Evolutionary conservation across 2,113 vertebrate species (phyloP).

Genomic region (Nipponia nippon): DNA sequence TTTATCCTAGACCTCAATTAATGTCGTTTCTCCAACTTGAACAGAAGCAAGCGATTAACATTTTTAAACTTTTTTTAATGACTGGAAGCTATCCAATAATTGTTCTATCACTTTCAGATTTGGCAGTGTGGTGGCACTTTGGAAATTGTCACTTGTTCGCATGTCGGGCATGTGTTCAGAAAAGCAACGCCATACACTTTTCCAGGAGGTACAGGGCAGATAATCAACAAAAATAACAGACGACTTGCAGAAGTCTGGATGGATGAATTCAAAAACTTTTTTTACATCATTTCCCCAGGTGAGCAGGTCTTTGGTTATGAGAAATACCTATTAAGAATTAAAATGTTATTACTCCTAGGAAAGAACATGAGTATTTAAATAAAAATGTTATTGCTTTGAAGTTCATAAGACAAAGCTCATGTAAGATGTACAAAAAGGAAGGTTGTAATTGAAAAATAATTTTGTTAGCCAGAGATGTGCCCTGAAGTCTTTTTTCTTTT

Average conservation of each 20-base stretch:
- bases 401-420: neutral
- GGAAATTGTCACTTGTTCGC: constrained; percentile 98
- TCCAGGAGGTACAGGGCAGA: constrained; percentile 96
- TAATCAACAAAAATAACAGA: constrained; percentile 99
- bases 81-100: neutral
- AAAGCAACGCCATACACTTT: constrained; percentile 98
- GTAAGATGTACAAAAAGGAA: neutral
- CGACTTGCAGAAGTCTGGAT: constrained; percentile 98
- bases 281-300: constrained; percentile 99
- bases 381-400: neutral
- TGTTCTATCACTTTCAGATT: constrained; percentile 77
- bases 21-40: neutral
- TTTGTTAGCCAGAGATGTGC: neutral
- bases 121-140: constrained; percentile 98
- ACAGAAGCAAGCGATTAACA: neutral
- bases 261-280: constrained; percentile 99
- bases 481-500: neutral
- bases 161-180: constrained; percentile 97
- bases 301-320: constrained; percentile 49
- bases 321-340: neutral
- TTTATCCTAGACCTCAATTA: neutral
- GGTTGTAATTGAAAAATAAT: neutral
- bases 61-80: neutral
- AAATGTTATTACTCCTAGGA: neutral
- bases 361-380: neutral